Evolutionary conservation across 2,113 vertebrate genomes (phyloP), one percentile per base, ranked within the genome.

Genomic region (Morone saxatilis): DNA sequence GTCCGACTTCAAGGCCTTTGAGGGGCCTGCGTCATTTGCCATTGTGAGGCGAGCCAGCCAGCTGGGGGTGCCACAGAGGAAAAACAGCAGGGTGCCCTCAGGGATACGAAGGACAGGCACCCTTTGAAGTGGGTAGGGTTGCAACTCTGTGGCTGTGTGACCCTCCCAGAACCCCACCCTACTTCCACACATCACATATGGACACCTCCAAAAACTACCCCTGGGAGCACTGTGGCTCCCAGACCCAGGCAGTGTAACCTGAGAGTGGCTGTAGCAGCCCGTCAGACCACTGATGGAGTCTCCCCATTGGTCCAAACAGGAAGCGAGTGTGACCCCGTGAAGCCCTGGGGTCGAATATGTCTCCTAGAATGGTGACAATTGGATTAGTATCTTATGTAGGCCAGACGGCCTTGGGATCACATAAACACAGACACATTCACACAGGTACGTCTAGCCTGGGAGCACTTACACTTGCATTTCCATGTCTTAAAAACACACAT

Each of bases 331-430:
- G 83, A 93, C 89, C 90, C 76, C 8, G 6, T 48, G 78, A 82
- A 86, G 85, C 87, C 85, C 78, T 2, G 16, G 76, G 88, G 90
- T 90, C 76, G 3, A 83, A 91, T 69, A 43, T 53, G 80, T 87
- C 80, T 88, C 85, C 86, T 54, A 84, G 81, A 91, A 89, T 36
- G 75, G 91, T 92, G 89, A 93, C 91, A 89, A 94, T 93, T 86
- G 77, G 73, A 92, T 93, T 94, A 92, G 88, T 74, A 79, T 91
- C 86, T 87, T 73, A 88, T 89, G 68, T n/a, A 78, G 76, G 81
- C 81, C 91, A 92, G 89, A 86, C 76, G 17, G 83, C 68, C 48
- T 43, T 40, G 70, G 43, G 80, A 84, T 67, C 79, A 50, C 50
- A 61, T 84, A 81, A 90, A 89, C 71, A 54, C 67, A 62, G 56